Conservation (phyloP, 2,113 vertebrate genomes). For the Trematomus loennbergii region DNA sequence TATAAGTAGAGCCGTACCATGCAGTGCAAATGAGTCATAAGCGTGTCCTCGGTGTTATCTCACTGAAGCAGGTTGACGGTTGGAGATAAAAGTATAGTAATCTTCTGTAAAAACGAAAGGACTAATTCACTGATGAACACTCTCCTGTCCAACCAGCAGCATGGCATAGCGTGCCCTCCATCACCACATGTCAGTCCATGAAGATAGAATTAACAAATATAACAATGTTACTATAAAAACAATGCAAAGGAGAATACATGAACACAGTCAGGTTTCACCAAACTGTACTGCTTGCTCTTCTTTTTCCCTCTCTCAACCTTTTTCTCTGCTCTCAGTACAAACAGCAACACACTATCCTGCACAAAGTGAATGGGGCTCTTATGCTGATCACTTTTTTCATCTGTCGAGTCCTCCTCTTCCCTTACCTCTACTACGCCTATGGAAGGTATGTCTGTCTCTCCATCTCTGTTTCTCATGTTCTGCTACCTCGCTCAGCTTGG, state of each 20-base stretch:
- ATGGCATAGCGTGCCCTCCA: constrained; percentile 27
- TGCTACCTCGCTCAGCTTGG: constrained; percentile 48
- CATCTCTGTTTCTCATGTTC: constrained; percentile 52
- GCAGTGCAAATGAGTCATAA: too few relatives aligned
- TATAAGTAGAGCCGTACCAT: too few relatives aligned
- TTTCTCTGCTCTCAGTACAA: constrained; percentile 84
- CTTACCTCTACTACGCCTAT: constrained; percentile 95
- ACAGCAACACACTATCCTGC: constrained; percentile 91
- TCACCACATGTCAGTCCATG: constrained; percentile 12
- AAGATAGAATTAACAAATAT: constrained; percentile 34
- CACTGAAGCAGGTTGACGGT: constrained; percentile 30
- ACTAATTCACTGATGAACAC: not conserved
- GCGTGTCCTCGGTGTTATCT: constrained; percentile 43
- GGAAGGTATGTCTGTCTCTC: constrained; percentile 86
- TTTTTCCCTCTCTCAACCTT: constrained; percentile 47
- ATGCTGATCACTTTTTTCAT: constrained; percentile 94
- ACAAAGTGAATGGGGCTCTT: constrained; percentile 92
- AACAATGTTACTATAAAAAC: constrained; percentile 28
- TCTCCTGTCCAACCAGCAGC: constrained; percentile 15
- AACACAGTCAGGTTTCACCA: constrained; percentile 67
- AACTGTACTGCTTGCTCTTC: constrained; percentile 70
- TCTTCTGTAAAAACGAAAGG: not conserved
- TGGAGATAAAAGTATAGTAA: constrained; percentile 17
- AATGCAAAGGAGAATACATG: constrained; percentile 29
- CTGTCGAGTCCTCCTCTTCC: constrained; percentile 94